Conservation (phyloP, 2,113 vertebrate species). For the Istiophorus platypterus region DNA sequence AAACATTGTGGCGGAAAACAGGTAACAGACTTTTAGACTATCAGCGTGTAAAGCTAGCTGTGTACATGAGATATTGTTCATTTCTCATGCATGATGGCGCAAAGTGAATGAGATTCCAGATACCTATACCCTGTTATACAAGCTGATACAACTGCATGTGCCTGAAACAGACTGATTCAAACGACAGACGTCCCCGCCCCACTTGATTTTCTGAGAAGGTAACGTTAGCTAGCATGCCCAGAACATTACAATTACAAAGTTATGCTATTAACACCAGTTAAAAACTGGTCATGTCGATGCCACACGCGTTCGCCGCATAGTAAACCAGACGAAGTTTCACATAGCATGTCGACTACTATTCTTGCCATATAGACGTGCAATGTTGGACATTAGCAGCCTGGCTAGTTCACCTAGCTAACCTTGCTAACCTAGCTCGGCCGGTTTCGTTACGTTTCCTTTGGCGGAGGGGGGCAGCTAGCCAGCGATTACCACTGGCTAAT, state of each 20-base stretch:
- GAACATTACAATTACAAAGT: neutral
- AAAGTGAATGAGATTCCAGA: neutral
- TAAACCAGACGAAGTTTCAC: neutral
- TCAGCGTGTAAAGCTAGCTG: neutral
- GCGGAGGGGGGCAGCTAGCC: neutral
- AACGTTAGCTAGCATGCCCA: neutral
- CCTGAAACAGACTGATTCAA: neutral
- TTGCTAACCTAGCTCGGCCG: neutral
- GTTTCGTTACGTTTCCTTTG: neutral
- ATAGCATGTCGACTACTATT: neutral
- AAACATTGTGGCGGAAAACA: neutral
- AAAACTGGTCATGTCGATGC: neutral
- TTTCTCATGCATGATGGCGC: neutral
- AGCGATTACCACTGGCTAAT: constrained; percentile 51
- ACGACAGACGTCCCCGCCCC: constrained; percentile 24
- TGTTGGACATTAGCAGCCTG: neutral
- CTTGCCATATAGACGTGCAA: neutral
- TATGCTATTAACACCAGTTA: neutral
- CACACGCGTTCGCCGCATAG: rapidly evolving
- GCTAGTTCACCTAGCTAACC: neutral
- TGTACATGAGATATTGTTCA: too few species aligned
- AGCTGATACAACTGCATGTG: neutral
- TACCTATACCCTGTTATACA: neutral
- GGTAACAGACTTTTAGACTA: neutral
- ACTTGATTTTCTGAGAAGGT: neutral